Conservation (phyloP, 30 jellyfish, hydroid and myxozoan genomes). For the Haliclystus octoradiatus region DNA sequence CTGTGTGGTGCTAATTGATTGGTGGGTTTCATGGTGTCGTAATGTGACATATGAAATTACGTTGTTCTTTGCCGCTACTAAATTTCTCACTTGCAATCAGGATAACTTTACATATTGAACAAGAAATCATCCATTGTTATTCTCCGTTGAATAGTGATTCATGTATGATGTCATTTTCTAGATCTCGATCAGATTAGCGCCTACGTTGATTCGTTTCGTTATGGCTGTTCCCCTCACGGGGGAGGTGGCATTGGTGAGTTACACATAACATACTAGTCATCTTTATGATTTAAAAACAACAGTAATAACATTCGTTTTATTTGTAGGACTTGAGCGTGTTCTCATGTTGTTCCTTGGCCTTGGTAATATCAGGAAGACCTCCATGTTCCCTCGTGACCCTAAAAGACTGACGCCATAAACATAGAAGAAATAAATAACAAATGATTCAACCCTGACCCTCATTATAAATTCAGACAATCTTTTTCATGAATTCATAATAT, state of each 20-base stretch:
- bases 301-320: neutral
- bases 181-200: conserved; percentile 91
- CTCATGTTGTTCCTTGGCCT: conserved; percentile 90
- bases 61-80: too few relatives aligned
- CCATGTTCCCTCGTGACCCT: conserved; percentile 99
- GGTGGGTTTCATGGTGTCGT: too few relatives aligned
- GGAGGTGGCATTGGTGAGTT: conserved; percentile 99
- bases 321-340: conserved; percentile 91
- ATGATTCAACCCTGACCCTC: too few relatives aligned
- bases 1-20: neutral
- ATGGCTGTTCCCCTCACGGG: conserved; percentile 98
- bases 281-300: too few relatives aligned
- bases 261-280: too few relatives aligned
- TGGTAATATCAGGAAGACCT: conserved; percentile 93
- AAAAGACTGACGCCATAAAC: conserved; percentile 87
- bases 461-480: too few relatives aligned
- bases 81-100: too few relatives aligned
- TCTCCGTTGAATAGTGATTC: neutral
- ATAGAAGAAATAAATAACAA: too few relatives aligned
- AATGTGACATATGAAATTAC: too few relatives aligned
- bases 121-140: too few relatives aligned
- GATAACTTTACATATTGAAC: too few relatives aligned
- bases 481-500: too few relatives aligned
- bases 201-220: conserved; percentile 95
- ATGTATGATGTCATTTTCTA: conserved; percentile 6